Percentiles rank a stretch among this genome's conserved stretches.
Evolutionary conservation across 2,888 invertebrate genomes (phyloP).

Genomic region (Mythimna lalbum): DNA sequence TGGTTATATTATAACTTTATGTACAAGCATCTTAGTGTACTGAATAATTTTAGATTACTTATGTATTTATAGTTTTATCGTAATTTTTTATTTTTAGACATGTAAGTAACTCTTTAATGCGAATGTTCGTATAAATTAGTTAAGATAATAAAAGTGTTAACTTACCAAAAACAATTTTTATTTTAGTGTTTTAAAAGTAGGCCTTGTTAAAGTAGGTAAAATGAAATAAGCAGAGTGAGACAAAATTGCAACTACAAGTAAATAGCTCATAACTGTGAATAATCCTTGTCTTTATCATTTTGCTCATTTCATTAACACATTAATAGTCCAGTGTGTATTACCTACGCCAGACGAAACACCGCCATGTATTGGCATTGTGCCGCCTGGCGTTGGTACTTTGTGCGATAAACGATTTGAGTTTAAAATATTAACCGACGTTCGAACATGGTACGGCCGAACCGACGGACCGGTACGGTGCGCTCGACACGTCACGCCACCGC

Average conservation of each 20-base stretch:
- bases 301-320: background rate
- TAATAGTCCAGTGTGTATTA: too few species aligned
- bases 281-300: background rate
- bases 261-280: background rate
- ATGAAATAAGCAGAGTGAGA: background rate
- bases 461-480: too few species aligned
- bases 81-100: slow-evolving; percentile 39
- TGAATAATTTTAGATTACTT: slow-evolving; percentile 21
- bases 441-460: too few species aligned
- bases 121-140: slow-evolving; percentile 30
- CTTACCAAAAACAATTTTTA: slow-evolving; percentile 25
- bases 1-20: slow-evolving; percentile 22
- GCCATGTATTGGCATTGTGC: background rate
- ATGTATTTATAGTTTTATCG: slow-evolving; percentile 42
- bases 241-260: background rate
- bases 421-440: too few species aligned
- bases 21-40: slow-evolving; percentile 28
- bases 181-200: background rate
- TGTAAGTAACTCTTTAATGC: slow-evolving; percentile 18
- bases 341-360: too few species aligned
- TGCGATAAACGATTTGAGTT: too few species aligned
- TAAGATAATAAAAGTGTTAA: slow-evolving; percentile 52
- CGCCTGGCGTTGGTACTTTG: too few species aligned
- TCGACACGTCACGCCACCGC: too few species aligned
- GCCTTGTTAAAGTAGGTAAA: background rate